These are phyloP conservation scores for Dinocampus coccinellae DNA, from an alignment of 2,888 invertebrate species.

Conservation along the genomic window DNA sequence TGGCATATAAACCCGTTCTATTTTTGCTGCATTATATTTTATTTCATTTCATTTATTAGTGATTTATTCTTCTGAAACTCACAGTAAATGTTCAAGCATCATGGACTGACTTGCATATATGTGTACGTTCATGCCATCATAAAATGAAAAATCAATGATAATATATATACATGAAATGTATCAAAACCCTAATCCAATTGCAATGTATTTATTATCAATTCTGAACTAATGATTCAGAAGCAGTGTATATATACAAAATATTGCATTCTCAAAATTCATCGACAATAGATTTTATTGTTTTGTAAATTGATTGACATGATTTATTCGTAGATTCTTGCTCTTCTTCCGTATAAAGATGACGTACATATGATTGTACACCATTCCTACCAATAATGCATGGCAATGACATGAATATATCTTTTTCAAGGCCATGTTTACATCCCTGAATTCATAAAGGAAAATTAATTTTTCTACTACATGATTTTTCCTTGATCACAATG, in stretches of 20 bases:
- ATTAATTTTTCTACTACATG: not conserved
- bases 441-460: slow-evolving; percentile 49
- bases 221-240: no score
- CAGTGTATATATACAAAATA: no score
- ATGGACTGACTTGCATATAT: not conserved
- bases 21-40: no score
- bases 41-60: no score
- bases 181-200: no score
- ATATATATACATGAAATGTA: no score
- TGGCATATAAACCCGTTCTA: no score
- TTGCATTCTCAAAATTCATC: no score
- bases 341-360: slow-evolving; percentile 57
- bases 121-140: slow-evolving; percentile 14
- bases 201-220: no score
- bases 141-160: no score
- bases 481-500: no score
- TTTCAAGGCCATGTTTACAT: slow-evolving; percentile 71
- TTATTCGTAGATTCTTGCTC: slow-evolving; percentile 57
- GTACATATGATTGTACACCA: slow-evolving; percentile 60
- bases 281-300: slow-evolving; percentile 55
- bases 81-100: slow-evolving; percentile 17
- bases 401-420: slow-evolving; percentile 73
- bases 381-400: slow-evolving; percentile 70
- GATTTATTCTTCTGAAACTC: no score
- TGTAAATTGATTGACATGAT: slow-evolving; percentile 60